Percentiles rank a stretch among this genome's conserved stretches.
Evolutionary conservation across 1,140 invertebrate genomes (phyloP).

Genomic region (Drosophila elegans): DNA sequence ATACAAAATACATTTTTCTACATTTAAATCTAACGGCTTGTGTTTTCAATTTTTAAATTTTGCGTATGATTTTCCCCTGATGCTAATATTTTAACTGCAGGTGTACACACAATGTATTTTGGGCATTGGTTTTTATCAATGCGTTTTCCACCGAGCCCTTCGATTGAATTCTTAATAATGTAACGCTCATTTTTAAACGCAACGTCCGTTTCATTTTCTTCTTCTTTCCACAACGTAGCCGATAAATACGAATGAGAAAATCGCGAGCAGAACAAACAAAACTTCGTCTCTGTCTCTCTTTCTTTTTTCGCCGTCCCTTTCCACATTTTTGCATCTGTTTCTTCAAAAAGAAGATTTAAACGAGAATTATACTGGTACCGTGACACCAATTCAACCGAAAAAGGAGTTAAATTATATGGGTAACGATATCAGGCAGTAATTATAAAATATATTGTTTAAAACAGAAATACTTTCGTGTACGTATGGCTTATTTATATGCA

Average conservation of each 20-base stretch:
- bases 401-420: conserved; percentile 5
- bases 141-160: conserved; percentile 13
- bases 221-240: conserved; percentile 34
- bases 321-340: conserved; percentile 35
- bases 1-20: too few relatives aligned
- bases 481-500: background rate
- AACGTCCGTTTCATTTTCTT: conserved; percentile 47
- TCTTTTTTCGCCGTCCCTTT: conserved; percentile 1
- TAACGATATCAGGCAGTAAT: background rate
- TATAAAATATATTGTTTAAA: background rate
- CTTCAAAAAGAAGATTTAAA: conserved; percentile 44
- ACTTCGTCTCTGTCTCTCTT: conserved; percentile 17
- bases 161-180: conserved; percentile 34
- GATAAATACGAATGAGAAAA: conserved; percentile 39
- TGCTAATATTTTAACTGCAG: background rate
- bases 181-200: conserved; percentile 51
- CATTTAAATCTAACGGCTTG: too few relatives aligned
- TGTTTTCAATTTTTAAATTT: background rate
- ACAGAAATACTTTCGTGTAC: too few relatives aligned
- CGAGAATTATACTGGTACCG: conserved; percentile 35
- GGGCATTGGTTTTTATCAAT: conserved; percentile 25
- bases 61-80: too few relatives aligned
- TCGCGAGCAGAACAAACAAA: conserved; percentile 24
- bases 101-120: conserved; percentile 20
- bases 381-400: conserved; percentile 16